Evolutionary conservation across 2,113 vertebrate genomes (phyloP).

Genomic region (Mixornis gularis): DNA sequence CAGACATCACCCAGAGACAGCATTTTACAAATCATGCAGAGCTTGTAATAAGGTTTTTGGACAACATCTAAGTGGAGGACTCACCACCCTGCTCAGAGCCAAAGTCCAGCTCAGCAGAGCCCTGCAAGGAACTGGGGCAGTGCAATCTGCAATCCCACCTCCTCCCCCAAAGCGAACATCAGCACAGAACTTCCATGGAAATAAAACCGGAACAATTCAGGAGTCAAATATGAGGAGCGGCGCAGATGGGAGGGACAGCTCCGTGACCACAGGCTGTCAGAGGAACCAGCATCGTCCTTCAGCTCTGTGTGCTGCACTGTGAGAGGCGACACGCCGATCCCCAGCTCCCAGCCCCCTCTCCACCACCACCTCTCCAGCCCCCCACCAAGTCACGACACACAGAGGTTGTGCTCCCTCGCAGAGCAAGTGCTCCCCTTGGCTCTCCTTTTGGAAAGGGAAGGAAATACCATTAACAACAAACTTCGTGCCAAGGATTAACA

Average conservation of each 20-base stretch:
- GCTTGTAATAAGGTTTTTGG: not conserved
- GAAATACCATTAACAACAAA: not conserved
- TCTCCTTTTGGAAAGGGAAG: not conserved
- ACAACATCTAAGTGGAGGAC: not conserved
- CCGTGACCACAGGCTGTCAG: not conserved
- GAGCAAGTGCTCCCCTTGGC: not conserved
- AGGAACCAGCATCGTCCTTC: not conserved
- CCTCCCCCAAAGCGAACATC: fast-evolving
- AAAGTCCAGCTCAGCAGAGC: not conserved
- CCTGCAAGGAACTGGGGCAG: not conserved
- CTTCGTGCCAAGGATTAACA: not conserved
- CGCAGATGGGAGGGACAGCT: not conserved
- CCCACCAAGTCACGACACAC: fast-evolving
- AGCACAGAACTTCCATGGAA: not conserved
- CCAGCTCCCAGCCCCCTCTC: not conserved
- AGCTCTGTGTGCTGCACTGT: not conserved
- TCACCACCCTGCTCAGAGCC: not conserved
- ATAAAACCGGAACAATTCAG: not conserved
- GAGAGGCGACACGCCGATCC: fast-evolving
- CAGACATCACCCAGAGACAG: not conserved
- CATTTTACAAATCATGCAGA: not conserved
- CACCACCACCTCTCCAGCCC: not conserved
- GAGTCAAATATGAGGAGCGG: not conserved
- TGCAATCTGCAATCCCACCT: not conserved
- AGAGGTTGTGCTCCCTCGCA: fast-evolving